Evolutionary conservation across 2,113 vertebrate genomes (phyloP).

Genomic region (Hypomesus transpacificus): DNA sequence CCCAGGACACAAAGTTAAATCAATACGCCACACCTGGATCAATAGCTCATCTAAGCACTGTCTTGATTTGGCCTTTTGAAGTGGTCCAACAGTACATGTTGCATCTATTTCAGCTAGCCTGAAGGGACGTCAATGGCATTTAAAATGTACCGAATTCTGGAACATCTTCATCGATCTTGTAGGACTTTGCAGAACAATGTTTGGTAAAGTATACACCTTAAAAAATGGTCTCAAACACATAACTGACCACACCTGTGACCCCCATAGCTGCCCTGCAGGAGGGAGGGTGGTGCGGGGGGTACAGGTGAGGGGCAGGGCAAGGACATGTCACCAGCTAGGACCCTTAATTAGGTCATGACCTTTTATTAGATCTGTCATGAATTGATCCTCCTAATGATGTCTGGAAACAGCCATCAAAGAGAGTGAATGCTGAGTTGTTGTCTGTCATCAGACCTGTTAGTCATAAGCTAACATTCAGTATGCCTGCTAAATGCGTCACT

Average conservation of each 20-base stretch:
- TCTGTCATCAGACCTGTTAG: too few species aligned
- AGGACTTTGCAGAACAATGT: too few species aligned
- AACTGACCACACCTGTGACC: not conserved
- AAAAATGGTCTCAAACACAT: not conserved
- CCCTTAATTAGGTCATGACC: constrained; percentile 3
- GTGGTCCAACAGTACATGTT: not conserved
- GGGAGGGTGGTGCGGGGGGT: not conserved
- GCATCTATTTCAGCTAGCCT: too few species aligned
- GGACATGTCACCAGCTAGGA: not conserved
- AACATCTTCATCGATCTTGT: too few species aligned
- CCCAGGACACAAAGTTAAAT: not conserved
- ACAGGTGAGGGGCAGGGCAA: not conserved
- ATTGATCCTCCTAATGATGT: not conserved
- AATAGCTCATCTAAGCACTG: not conserved
- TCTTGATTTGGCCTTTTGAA: not conserved
- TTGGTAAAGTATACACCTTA: too few species aligned
- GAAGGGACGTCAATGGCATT: too few species aligned
- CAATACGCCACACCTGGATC: not conserved
- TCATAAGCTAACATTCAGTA: too few species aligned
- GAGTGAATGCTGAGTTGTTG: too few species aligned
- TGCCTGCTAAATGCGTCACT: too few species aligned
- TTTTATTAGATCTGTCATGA: not conserved
- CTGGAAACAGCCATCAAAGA: too few species aligned
- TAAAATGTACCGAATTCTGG: too few species aligned
- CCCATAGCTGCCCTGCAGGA: not conserved